phyloP scores from a whole-genome alignment of 2,797 vertebrate species.

The Mus minutoides region DNA sequence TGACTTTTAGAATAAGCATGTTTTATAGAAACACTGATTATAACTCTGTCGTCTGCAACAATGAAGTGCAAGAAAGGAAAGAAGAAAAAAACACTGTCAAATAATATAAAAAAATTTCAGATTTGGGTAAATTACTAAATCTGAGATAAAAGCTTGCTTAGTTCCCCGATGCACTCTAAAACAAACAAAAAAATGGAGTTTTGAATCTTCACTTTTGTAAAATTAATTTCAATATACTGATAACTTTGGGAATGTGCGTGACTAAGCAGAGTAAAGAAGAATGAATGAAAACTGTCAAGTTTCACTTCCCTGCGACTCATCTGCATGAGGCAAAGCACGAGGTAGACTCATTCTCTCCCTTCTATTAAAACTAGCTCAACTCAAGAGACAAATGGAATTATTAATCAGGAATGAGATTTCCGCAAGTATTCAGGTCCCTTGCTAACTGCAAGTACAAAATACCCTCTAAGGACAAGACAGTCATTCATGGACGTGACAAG shows the following conservation, averaged over 20 bases:
- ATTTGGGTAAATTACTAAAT: slow-evolving; percentile 53
- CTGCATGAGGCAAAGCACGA: slow-evolving; percentile 21
- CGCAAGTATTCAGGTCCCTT: background rate
- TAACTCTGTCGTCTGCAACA: slow-evolving; percentile 40
- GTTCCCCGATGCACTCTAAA: background rate
- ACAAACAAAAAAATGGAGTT: slow-evolving; percentile 29
- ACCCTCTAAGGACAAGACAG: slow-evolving; percentile 17
- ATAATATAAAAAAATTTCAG: slow-evolving; percentile 36
- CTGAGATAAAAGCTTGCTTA: slow-evolving; percentile 11
- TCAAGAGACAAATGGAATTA: slow-evolving; percentile 61
- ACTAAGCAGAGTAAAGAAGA: slow-evolving; percentile 45
- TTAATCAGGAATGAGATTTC: slow-evolving; percentile 63
- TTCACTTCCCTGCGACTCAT: slow-evolving; percentile 57
- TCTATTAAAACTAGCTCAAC: slow-evolving; percentile 66
- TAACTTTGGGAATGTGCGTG: slow-evolving; percentile 36
- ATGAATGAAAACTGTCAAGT: slow-evolving; percentile 21
- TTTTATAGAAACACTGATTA: slow-evolving; percentile 52
- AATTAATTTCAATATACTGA: slow-evolving; percentile 60
- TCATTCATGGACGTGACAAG: accelerated
- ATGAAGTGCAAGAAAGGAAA: slow-evolving; percentile 52
- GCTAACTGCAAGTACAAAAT: slow-evolving; percentile 11
- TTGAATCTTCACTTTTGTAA: slow-evolving; percentile 41
- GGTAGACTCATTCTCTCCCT: slow-evolving; percentile 33
- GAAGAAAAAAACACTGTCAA: slow-evolving; percentile 9
- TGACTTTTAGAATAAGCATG: slow-evolving; percentile 50